Conservation (phyloP, 2,888 invertebrate genomes). For the Patella pellucida region DNA sequence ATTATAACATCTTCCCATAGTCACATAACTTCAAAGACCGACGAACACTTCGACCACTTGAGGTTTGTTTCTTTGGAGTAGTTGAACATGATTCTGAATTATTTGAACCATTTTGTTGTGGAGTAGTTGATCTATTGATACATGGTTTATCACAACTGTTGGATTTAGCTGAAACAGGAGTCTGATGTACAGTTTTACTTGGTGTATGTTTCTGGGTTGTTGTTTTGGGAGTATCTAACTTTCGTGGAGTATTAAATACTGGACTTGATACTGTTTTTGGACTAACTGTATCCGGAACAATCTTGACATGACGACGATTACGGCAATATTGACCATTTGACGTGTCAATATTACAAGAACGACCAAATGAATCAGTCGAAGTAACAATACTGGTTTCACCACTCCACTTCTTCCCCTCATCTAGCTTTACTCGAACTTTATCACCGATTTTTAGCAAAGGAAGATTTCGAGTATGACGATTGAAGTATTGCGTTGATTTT, state of each 20-base stretch:
- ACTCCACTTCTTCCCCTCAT: too few relatives aligned
- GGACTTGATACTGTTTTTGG: neutral
- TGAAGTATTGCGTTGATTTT: neutral
- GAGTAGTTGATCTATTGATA: too few relatives aligned
- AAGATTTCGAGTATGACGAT: too few relatives aligned
- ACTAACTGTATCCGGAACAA: too few relatives aligned
- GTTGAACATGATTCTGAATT: neutral
- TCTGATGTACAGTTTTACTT: neutral
- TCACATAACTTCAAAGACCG: neutral
- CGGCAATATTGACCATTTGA: neutral
- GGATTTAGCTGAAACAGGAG: neutral
- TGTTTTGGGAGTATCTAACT: too few relatives aligned
- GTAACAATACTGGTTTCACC: neutral
- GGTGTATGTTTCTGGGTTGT: neutral
- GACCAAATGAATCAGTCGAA: neutral
- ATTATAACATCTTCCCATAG: neutral
- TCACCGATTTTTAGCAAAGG: too few relatives aligned
- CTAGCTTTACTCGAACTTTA: too few relatives aligned
- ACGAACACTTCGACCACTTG: neutral
- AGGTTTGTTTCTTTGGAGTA: neutral
- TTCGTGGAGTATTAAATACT: neutral
- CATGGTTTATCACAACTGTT: too few relatives aligned
- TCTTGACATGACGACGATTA: conserved; percentile 1
- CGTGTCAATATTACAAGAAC: neutral
- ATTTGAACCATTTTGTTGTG: neutral